Evolutionary conservation across 2,888 invertebrate species (phyloP).

Genomic region (Drosophila dives): DNA sequence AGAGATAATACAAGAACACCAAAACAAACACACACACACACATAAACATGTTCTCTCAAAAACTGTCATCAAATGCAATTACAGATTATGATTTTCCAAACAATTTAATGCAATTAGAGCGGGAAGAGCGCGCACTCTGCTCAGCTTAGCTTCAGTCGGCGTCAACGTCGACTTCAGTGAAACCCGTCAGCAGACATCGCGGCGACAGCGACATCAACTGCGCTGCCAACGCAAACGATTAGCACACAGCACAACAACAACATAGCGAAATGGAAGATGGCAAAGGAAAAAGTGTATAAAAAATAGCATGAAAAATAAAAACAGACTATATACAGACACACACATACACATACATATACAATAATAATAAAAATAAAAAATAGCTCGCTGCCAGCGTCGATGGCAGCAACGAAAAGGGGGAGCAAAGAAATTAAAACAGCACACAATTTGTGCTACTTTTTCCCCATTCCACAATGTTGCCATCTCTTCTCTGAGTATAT

Average conservation of each 20-base stretch:
- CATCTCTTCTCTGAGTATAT: slow-evolving; percentile 43
- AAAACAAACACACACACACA: background rate
- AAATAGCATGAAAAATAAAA: slow-evolving; percentile 71
- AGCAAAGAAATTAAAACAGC: slow-evolving; percentile 79
- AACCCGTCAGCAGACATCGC: slow-evolving; percentile 62
- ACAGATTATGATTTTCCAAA: slow-evolving; percentile 82
- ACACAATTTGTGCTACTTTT: slow-evolving; percentile 82
- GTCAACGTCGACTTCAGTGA: slow-evolving; percentile 35
- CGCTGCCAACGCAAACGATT: slow-evolving; percentile 71
- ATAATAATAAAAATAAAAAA: slow-evolving; percentile 42
- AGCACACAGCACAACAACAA: slow-evolving; percentile 50
- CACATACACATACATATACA: slow-evolving; percentile 23
- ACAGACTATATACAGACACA: slow-evolving; percentile 43
- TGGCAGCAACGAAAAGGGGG: slow-evolving; percentile 24
- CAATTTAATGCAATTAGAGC: slow-evolving; percentile 82
- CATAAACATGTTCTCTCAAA: slow-evolving; percentile 38
- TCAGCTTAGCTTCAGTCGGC: slow-evolving; percentile 18
- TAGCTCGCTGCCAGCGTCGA: slow-evolving; percentile 25
- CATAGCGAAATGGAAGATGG: slow-evolving; percentile 50
- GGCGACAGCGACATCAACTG: slow-evolving; percentile 68
- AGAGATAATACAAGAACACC: slow-evolving; percentile 22
- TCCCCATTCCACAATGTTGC: slow-evolving; percentile 74
- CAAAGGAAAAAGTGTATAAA: slow-evolving; percentile 49
- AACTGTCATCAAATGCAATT: slow-evolving; percentile 78
- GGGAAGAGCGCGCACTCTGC: slow-evolving; percentile 46